A percentile compares a stretch with the other conserved stretches of the same genome.
Conservation (phyloP, 2,888 invertebrate genomes). For the Xanthorhoe spadicearia region DNA sequence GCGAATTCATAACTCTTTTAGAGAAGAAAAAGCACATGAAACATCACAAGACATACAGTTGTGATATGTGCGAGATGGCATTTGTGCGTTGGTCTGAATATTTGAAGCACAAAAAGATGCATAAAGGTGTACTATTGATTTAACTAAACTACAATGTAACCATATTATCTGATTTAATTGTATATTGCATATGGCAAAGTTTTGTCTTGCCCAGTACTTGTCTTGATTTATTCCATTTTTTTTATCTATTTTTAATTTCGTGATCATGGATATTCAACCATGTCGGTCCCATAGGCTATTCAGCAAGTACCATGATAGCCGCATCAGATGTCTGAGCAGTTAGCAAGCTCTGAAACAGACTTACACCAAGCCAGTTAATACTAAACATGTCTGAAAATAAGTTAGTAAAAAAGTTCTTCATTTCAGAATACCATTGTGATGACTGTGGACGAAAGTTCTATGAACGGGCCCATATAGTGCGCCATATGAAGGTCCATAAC, state of each 20-base stretch:
- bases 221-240: too few relatives aligned
- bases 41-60: constrained; percentile 75
- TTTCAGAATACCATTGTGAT: constrained; percentile 71
- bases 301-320: too few relatives aligned
- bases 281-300: too few relatives aligned
- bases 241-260: too few relatives aligned
- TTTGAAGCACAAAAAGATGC: constrained; percentile 75
- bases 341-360: too few relatives aligned
- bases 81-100: constrained; percentile 81
- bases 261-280: too few relatives aligned
- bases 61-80: constrained; percentile 73
- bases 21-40: constrained; percentile 80
- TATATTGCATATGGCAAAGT: neutral
- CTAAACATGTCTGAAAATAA: too few relatives aligned
- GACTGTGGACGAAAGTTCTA: constrained; percentile 71
- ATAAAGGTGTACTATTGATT: constrained; percentile 55
- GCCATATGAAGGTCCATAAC: constrained; percentile 67
- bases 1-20: constrained; percentile 74
- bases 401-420: too few relatives aligned
- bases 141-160: too few relatives aligned
- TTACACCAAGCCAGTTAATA: too few relatives aligned
- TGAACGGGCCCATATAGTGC: constrained; percentile 65
- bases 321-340: too few relatives aligned
- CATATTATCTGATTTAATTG: neutral
- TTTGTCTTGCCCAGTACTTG: neutral